phyloP scores from a whole-genome alignment of 2,113 vertebrate species.

The Vidua macroura region DNA sequence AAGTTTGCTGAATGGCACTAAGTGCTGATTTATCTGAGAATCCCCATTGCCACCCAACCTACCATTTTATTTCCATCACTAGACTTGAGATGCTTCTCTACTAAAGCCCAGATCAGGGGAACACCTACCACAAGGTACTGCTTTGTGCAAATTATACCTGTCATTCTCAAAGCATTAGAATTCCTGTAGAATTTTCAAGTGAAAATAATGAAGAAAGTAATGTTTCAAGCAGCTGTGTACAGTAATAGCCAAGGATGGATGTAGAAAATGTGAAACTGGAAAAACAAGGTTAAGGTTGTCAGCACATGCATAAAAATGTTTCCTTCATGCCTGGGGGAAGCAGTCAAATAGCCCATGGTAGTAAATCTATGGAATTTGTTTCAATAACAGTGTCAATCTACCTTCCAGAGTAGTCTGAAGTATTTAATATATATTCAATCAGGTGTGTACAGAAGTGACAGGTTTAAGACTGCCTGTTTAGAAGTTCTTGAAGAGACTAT shows the following conservation, averaged over 20 bases:
- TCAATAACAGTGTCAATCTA: background rate
- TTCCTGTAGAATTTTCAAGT: background rate
- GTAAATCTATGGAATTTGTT: background rate
- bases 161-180: background rate
- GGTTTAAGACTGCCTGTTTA: background rate
- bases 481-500: background rate
- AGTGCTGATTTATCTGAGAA: background rate
- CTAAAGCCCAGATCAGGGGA: background rate
- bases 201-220: background rate
- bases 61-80: background rate
- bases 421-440: background rate
- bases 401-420: background rate
- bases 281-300: slow-evolving; percentile 61
- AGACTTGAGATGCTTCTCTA: background rate
- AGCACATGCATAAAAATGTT: slow-evolving; percentile 50
- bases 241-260: slow-evolving; percentile 45
- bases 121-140: background rate
- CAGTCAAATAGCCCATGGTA: background rate
- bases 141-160: background rate
- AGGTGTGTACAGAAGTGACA: background rate
- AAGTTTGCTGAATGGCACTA: background rate
- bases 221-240: slow-evolving; percentile 5
- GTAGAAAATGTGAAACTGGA: slow-evolving; percentile 26
- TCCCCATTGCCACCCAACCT: background rate
- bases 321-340: background rate